These are phyloP conservation scores for Berghia stephanieae DNA, from an alignment of 1,140 invertebrate species.

Conservation along the genomic window DNA sequence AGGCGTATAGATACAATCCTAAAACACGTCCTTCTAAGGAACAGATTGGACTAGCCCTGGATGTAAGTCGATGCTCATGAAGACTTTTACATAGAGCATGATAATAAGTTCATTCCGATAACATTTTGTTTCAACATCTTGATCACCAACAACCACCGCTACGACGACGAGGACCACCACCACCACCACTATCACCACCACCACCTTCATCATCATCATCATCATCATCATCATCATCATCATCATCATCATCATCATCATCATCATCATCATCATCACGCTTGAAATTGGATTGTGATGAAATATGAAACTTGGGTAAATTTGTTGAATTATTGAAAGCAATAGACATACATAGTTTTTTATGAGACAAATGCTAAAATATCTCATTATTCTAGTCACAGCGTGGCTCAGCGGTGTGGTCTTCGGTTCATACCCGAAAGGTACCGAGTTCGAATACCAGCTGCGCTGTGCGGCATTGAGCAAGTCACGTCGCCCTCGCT, in stretches of 20 bases:
- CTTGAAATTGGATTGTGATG: no score
- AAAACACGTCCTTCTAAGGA: constrained; percentile 34
- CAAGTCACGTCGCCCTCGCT: no score
- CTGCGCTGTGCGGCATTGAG: no score
- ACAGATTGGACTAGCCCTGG: constrained; percentile 47
- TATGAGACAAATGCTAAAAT: no score
- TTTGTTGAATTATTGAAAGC: no score
- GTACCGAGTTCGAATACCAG: no score
- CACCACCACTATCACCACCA: background rate
- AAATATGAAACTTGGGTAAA: no score
- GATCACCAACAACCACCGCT: background rate
- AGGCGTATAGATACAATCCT: constrained; percentile 44
- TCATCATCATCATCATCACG: no score
- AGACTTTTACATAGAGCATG: background rate
- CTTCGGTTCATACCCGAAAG: no score
- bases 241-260: background rate
- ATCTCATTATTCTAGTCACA: no score
- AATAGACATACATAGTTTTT: no score
- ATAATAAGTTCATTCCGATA: background rate
- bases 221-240: background rate
- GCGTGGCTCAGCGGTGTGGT: no score
- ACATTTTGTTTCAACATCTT: background rate
- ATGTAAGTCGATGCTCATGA: constrained; percentile 7
- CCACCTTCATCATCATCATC: background rate
- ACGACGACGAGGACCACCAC: background rate